These are phyloP conservation scores for Heliopora coerulea DNA, from an alignment of 92 coral and sea anemone genomes.

Conservation along the genomic window DNA sequence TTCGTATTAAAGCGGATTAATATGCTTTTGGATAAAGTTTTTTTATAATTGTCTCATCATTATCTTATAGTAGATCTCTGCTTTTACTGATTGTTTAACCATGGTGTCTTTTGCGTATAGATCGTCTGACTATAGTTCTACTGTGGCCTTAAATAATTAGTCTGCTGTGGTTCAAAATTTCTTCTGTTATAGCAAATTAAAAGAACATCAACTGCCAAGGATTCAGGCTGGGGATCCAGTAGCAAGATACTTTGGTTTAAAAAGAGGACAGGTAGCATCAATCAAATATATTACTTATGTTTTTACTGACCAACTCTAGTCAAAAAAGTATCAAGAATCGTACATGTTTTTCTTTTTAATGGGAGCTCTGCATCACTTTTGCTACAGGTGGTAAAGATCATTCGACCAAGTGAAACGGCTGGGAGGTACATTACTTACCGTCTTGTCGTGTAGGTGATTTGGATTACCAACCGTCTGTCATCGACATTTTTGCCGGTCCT, in stretches of 20 bases:
- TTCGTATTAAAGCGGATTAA: no score
- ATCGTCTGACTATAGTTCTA: no score
- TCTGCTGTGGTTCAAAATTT: no score
- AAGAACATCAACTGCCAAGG: constrained; percentile 96
- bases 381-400: constrained; percentile 84
- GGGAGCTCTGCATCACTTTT: not conserved
- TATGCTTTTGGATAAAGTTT: no score
- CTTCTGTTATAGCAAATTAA: constrained; percentile 68
- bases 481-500: no score
- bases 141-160: no score
- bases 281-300: no score
- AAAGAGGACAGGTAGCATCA: constrained; percentile 81
- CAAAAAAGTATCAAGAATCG: not conserved
- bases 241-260: constrained; percentile 94
- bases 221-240: constrained; percentile 98
- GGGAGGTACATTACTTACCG: constrained; percentile 96
- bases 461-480: not conserved
- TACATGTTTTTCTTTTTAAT: no score
- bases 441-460: constrained; percentile 72
- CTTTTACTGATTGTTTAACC: no score
- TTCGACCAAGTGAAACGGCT: constrained; percentile 98
- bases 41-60: no score
- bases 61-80: no score
- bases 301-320: not conserved
- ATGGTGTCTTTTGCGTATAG: no score